Base-by-base conservation (phyloP, 2,113 vertebrate genomes). In the Apteryx owenii region DNA sequence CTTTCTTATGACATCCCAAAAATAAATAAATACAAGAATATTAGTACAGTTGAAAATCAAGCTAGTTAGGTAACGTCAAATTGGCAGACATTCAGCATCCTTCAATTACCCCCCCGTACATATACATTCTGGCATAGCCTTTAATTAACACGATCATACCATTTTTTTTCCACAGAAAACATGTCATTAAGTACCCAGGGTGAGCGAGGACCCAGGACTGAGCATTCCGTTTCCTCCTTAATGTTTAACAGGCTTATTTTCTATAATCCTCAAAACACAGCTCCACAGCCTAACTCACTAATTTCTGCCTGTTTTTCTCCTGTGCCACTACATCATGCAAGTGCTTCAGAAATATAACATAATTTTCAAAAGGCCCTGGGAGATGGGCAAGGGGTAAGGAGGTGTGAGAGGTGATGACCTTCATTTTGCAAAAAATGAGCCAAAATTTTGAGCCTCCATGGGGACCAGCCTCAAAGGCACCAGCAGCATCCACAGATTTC, bases 241-340 rank as follows among this genome's bases (percentile, higher is more conserved):
- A 90, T 81, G 72, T 88, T 96, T 93, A 91, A 86, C 61, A 81
- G 54, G 26, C 60, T 96, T 94, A 73, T 92, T 96, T 97, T 95
- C 82, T 92, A 4, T 85, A 94, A 96, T 88, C 31, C 71, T 81
- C 72, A 70, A 84, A 96, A 94, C 56, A 46, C 60, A 5, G 0
- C 46, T 92, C 93, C 85, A 80, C 93, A 95, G 82, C 83, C 54
- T 83, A 72, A 64, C 40, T 94, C 88, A 96, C 96, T 95, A 95
- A 95, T 96, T 96, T 95, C 80, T 92, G 79, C 40, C 33, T 93
- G 54, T 15, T 93, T 77, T 84, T 93, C 80, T 95, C 76, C 69
- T 51, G 44, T 92, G 82, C 50, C 82, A 60, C 50, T 85, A 51
- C 36, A 28, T n/a, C 48, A 91, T 0, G 0, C 4, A 2, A 94